These are phyloP conservation scores for Gila robusta DNA, from an alignment of 2,797 vertebrate genomes.

Conservation along the genomic window DNA sequence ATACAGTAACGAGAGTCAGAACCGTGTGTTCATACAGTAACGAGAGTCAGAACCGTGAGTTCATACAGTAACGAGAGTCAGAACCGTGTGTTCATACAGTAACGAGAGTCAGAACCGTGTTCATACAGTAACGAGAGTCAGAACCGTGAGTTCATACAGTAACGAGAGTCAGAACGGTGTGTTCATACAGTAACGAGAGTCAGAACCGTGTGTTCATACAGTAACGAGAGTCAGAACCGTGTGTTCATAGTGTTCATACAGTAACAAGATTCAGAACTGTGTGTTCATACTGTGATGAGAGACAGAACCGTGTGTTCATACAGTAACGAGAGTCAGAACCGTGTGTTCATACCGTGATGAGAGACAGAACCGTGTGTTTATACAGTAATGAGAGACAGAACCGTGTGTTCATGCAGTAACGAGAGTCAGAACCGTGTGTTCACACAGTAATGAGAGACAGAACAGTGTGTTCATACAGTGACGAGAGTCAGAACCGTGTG, in stretches of 20 bases:
- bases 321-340: slow-evolving; percentile 69
- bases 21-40: too few species aligned
- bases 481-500: slow-evolving; percentile 71
- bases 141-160: slow-evolving; percentile 77
- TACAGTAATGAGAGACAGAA: slow-evolving; percentile 69
- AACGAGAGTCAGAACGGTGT: slow-evolving; percentile 71
- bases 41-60: slow-evolving; percentile 72
- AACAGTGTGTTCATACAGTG: slow-evolving; percentile 76
- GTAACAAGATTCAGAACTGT: slow-evolving; percentile 68
- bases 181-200: too few species aligned
- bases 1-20: slow-evolving; percentile 70
- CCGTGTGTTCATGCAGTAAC: slow-evolving; percentile 74
- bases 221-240: slow-evolving; percentile 69
- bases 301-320: slow-evolving; percentile 77
- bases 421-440: slow-evolving; percentile 73
- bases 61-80: slow-evolving; percentile 70
- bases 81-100: too few species aligned
- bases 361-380: slow-evolving; percentile 75
- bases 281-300: slow-evolving; percentile 70
- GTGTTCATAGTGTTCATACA: slow-evolving; percentile 78
- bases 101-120: slow-evolving; percentile 73
- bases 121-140: slow-evolving; percentile 69
- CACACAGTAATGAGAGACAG: slow-evolving; percentile 67
- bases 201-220: too few species aligned
- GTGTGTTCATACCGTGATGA: slow-evolving; percentile 77